Evolutionary conservation across 2,113 vertebrate species (phyloP), one percentile per base, ranked within the genome.

Genomic region (Calidris pugnax): DNA sequence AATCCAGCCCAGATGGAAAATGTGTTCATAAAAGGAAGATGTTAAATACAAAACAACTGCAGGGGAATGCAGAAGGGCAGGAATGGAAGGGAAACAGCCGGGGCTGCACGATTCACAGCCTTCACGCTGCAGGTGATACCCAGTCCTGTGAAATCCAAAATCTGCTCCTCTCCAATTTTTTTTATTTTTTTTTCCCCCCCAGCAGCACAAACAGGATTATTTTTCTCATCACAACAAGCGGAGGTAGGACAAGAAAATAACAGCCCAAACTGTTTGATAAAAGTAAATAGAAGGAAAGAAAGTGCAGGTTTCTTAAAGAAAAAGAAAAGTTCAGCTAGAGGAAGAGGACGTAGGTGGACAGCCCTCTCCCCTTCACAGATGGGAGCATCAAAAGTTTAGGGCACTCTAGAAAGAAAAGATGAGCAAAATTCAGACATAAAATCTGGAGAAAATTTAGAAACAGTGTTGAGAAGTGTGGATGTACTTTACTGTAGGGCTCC

Each of bases 1-100:
- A 74, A 93, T 75, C 77, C 68, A 45, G 24, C 50, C 84, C 91
- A 91, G 95, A 84, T 81, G 91, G 91, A 60, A 93, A 91, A 87
- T 1, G 37, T 2, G 80, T 10, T 87, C 56, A 26, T 47, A 21
- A 84, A 84, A 81, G 59, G 76, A 73, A 63, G 51, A 71, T 50
- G 85, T 59, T 79, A 76, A 91, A 85, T 32, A 53, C 59, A 48
- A 84, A 89, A 26, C 28, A 69, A 67, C 57, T 30, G 67, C 1
- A 84, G 69, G 68, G 55, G 37, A 26, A 69, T 3, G 56, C 59
- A 55, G 63, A 37, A 53, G 63, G 66, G 78, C 78, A 79, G 89
- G 85, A 72, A 24, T 11, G 28, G 60, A 47, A 26, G 28, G 33
- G 43, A 39, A 89, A 23, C 7, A 33, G 85, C 13, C 8, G 1